Percentiles rank a stretch among this genome's conserved stretches.
phyloP scores from a whole-genome alignment of 2,113 vertebrate genomes.

The Chaetodon trifascialis region DNA sequence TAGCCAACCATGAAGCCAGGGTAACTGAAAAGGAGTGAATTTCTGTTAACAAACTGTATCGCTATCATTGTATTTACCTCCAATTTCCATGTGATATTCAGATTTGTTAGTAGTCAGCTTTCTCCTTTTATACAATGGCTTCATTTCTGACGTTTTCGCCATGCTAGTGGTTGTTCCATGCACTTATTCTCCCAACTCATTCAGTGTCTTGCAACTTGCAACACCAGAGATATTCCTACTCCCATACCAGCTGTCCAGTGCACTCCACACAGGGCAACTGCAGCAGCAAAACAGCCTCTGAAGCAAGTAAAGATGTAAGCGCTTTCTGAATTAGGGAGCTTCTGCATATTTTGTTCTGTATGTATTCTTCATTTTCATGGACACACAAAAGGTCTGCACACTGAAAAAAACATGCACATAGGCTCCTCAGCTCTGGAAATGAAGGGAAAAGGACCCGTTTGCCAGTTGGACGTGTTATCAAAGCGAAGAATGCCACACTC shows the following conservation, averaged over 20 bases:
- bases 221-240: constrained; percentile 23
- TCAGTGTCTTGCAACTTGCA: constrained; percentile 7
- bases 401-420: too few species aligned
- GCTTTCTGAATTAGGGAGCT: background rate
- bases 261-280: constrained; percentile 10
- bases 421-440: background rate
- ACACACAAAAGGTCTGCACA: background rate
- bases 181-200: background rate
- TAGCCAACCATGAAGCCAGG: background rate
- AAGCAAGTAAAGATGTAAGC: background rate
- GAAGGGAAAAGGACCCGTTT: background rate
- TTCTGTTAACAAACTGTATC: too few species aligned
- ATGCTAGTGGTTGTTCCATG: background rate
- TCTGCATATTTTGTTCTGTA: background rate
- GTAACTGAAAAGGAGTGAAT: too few species aligned
- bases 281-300: constrained; percentile 14
- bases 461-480: too few species aligned
- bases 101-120: background rate
- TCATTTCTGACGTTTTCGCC: constrained; percentile 8
- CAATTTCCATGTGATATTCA: too few species aligned
- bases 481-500: background rate
- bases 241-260: constrained; percentile 42
- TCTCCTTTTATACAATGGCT: background rate
- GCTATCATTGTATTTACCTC: background rate
- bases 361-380: background rate